Conservation (phyloP, 1,140 invertebrate species). For the Drosophila ohnishii region DNA sequence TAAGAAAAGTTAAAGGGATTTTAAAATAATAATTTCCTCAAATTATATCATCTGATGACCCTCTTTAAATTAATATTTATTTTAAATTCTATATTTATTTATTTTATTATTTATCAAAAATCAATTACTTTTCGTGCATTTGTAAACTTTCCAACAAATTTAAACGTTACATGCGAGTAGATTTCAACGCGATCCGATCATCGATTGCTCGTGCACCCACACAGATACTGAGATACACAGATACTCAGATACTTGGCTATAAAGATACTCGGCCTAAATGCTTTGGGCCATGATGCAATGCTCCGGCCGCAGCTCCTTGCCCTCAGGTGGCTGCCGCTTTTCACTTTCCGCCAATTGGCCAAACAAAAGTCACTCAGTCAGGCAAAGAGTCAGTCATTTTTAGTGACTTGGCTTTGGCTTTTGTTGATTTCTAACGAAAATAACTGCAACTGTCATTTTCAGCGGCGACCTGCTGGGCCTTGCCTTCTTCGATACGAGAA, state of each 20-base stretch:
- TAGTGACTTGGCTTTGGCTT: constrained; percentile 55
- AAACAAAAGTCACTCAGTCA: constrained; percentile 60
- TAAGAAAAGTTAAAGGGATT: too few relatives aligned
- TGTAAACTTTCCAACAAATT: constrained; percentile 59
- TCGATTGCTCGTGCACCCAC: constrained; percentile 72
- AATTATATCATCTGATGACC: too few relatives aligned
- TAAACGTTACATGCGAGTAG: constrained; percentile 80
- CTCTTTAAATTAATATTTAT: too few relatives aligned
- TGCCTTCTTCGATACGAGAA: constrained; percentile 55
- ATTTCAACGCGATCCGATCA: constrained; percentile 76
- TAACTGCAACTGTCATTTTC: constrained; percentile 81
- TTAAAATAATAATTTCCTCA: too few relatives aligned
- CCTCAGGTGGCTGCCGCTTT: constrained; percentile 71
- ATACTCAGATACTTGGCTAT: constrained; percentile 11
- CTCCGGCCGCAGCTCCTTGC: constrained; percentile 66
- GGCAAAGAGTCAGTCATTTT: constrained; percentile 67
- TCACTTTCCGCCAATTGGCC: constrained; percentile 63
- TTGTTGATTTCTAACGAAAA: constrained; percentile 70
- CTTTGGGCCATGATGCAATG: constrained; percentile 49
- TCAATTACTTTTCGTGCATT: neutral
- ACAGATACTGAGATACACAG: constrained; percentile 51
- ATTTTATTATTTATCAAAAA: neutral
- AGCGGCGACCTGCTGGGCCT: constrained; percentile 77
- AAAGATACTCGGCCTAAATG: constrained; percentile 18
- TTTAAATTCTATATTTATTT: neutral